phyloP scores from a whole-genome alignment of 2,888 invertebrate species.

The Acanthococcus lagerstroemiae region DNA sequence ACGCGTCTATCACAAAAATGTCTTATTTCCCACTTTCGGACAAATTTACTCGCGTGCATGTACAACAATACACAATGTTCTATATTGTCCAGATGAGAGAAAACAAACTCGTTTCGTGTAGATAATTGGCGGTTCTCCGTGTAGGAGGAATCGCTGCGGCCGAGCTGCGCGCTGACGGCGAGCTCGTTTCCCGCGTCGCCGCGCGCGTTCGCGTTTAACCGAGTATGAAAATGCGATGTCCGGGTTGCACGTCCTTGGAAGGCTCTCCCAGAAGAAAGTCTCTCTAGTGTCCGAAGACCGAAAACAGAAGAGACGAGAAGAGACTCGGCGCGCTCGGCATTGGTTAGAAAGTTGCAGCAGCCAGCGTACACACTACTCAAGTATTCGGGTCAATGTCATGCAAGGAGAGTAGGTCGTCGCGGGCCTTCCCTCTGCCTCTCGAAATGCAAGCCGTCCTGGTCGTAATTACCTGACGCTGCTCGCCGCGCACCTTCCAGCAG shows the following conservation, averaged over 20 bases:
- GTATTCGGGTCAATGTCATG: constrained; percentile 31
- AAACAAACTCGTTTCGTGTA: constrained; percentile 3
- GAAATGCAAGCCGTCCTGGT: too few relatives aligned
- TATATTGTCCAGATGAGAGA: neutral
- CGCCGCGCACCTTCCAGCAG: too few relatives aligned
- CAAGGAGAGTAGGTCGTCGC: constrained; percentile 29
- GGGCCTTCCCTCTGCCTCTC: neutral
- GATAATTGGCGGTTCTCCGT: neutral
- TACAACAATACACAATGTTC: neutral
- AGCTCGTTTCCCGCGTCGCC: neutral
- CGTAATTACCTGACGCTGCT: neutral
- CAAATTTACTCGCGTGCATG: neutral
- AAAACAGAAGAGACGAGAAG: neutral
- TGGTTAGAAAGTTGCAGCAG: constrained; percentile 26
- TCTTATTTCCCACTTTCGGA: neutral
- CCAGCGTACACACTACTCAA: neutral
- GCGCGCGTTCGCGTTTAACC: constrained; percentile 3
- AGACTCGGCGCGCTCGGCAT: constrained; percentile 2
- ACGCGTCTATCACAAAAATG: neutral
- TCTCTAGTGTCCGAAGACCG: neutral
- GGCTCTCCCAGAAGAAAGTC: constrained; percentile 30
- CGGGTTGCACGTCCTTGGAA: constrained; percentile 30
- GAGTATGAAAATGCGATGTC: constrained; percentile 16
- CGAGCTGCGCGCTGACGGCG: too few relatives aligned
- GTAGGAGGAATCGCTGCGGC: too few relatives aligned